Evolutionary conservation across 2,888 invertebrate genomes (phyloP).

Genomic region (Ligdia adustata): DNA sequence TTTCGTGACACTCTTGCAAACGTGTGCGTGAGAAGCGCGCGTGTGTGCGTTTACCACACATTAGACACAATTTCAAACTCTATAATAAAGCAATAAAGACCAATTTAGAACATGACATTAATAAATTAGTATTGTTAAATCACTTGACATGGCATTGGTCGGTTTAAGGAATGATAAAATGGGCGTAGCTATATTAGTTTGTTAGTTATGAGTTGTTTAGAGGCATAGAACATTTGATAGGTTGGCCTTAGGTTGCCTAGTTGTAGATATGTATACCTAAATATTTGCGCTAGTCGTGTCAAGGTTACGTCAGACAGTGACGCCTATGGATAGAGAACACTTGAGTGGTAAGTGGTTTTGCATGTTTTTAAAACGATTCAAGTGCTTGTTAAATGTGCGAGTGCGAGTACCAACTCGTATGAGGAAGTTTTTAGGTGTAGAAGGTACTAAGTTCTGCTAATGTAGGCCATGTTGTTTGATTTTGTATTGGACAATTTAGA

Average conservation of each 20-base stretch:
- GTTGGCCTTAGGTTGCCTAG: conserved; percentile 21
- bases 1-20: conserved; percentile 75
- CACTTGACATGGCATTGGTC: conserved; percentile 75
- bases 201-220: conserved; percentile 45
- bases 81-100: conserved; percentile 30
- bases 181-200: conserved; percentile 69
- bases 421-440: too few relatives aligned
- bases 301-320: conserved; percentile 1
- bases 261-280: conserved; percentile 4
- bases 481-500: too few relatives aligned
- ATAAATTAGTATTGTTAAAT: conserved; percentile 39
- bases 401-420: too few relatives aligned
- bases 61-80: conserved; percentile 40
- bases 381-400: too few relatives aligned
- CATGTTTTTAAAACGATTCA: too few relatives aligned
- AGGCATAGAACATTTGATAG: conserved; percentile 28
- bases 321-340: neutral
- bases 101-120: conserved; percentile 39
- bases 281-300: conserved; percentile 14
- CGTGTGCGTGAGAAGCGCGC: conserved; percentile 64
- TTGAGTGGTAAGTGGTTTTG: conserved; percentile 3
- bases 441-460: too few relatives aligned
- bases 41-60: conserved; percentile 51
- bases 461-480: too few relatives aligned
- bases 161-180: conserved; percentile 75